phyloP scores from a whole-genome alignment of 2,797 vertebrate genomes.

The Perodicticus potto region DNA sequence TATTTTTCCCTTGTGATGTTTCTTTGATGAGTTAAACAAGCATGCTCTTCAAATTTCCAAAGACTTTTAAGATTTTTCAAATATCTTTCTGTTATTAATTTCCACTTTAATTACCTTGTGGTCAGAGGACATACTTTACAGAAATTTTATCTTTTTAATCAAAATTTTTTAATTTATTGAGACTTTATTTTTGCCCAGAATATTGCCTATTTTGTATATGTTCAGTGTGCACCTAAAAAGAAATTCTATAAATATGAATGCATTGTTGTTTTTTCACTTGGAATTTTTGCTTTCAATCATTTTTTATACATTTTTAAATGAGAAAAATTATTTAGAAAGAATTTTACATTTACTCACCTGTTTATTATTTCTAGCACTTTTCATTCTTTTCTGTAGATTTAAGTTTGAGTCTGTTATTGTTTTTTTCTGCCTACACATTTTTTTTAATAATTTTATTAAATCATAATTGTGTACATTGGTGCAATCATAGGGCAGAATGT shows the following conservation, averaged over 20 bases:
- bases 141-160: background rate
- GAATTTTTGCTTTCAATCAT: conserved; percentile 14
- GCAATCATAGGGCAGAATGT: no score
- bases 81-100: background rate
- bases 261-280: background rate
- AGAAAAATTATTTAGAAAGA: background rate
- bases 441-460: no score
- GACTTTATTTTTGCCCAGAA: background rate
- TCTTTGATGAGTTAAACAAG: background rate
- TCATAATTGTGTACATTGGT: no score
- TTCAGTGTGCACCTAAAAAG: background rate
- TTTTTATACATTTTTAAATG: conserved; percentile 19
- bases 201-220: conserved; percentile 11
- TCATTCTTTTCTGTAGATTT: conserved; percentile 9
- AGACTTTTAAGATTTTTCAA: conserved; percentile 4
- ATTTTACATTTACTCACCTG: background rate
- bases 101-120: conserved; percentile 43
- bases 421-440: background rate
- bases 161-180: background rate
- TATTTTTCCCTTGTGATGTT: background rate
- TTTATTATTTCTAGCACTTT: conserved; percentile 2
- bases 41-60: background rate
- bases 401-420: background rate
- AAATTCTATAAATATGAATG: background rate
- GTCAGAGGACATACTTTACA: conserved; percentile 10